These are phyloP conservation scores for Ornithoptera priamus DNA, from an alignment of 2,888 invertebrate species.

Conservation along the genomic window DNA sequence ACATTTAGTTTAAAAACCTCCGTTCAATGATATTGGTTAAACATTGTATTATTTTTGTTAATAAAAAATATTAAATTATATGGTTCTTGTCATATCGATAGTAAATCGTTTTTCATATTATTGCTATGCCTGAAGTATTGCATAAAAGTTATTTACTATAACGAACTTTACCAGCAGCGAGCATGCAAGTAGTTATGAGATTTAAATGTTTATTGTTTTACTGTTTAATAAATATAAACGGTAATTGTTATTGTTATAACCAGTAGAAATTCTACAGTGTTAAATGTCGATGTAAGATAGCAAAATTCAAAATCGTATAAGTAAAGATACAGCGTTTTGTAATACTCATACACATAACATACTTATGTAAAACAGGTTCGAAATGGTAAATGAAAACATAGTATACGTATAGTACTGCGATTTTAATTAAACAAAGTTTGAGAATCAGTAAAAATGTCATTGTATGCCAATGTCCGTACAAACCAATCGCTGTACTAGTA, in stretches of 20 bases:
- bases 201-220: not conserved
- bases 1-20: conserved; percentile 6
- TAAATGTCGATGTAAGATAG: not conserved
- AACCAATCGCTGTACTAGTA: conserved; percentile 51
- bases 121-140: not conserved
- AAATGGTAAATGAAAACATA: not conserved
- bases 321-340: not conserved
- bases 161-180: not conserved
- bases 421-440: conserved; percentile 46
- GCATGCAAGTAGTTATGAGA: not conserved
- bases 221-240: not conserved
- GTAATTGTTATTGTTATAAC: not conserved
- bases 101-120: not conserved
- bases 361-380: not conserved
- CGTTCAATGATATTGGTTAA: conserved; percentile 5
- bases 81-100: not conserved
- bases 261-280: not conserved
- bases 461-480: conserved; percentile 51
- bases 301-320: not conserved
- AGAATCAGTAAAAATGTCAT: conserved; percentile 44
- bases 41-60: not conserved
- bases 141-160: conserved; percentile 1
- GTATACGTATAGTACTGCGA: not conserved
- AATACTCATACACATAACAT: too few relatives aligned
- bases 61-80: conserved; percentile 3